Evolutionary conservation across 2,113 vertebrate species (phyloP).

Genomic region (Dromaius novaehollandiae): DNA sequence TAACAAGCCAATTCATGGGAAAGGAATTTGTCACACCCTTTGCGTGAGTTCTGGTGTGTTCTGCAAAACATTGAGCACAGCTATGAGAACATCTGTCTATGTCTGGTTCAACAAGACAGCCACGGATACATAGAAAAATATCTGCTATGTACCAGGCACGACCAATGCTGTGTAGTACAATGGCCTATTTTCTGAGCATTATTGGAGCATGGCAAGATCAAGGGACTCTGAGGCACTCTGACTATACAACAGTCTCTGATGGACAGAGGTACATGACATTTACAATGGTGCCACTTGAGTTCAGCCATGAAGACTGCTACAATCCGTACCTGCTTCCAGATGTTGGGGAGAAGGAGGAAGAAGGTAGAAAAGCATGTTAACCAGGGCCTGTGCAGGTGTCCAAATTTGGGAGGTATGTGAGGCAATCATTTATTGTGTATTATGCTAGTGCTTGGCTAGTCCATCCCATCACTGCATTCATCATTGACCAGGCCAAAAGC

Average conservation of each 20-base stretch:
- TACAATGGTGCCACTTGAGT: neutral
- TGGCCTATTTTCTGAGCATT: neutral
- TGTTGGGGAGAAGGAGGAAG: accelerated
- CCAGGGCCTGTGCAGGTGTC: neutral
- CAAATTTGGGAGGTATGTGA: neutral
- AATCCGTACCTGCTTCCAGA: neutral
- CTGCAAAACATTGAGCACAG: neutral
- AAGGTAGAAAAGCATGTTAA: neutral
- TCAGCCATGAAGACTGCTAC: neutral
- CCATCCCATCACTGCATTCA: neutral
- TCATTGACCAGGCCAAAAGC: neutral
- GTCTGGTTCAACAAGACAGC: neutral
- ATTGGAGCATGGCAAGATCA: accelerated
- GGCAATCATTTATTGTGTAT: neutral
- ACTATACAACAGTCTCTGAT: neutral
- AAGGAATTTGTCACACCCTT: neutral
- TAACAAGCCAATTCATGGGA: neutral
- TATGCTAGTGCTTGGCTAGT: neutral
- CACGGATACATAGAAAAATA: neutral
- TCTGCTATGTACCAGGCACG: neutral
- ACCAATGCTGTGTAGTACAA: neutral
- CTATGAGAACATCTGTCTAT: neutral
- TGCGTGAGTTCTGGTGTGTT: neutral
- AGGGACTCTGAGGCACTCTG: neutral
- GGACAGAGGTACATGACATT: neutral